phyloP scores from a whole-genome alignment of 2,888 invertebrate species.

The Stenchaetothrips biformis region DNA sequence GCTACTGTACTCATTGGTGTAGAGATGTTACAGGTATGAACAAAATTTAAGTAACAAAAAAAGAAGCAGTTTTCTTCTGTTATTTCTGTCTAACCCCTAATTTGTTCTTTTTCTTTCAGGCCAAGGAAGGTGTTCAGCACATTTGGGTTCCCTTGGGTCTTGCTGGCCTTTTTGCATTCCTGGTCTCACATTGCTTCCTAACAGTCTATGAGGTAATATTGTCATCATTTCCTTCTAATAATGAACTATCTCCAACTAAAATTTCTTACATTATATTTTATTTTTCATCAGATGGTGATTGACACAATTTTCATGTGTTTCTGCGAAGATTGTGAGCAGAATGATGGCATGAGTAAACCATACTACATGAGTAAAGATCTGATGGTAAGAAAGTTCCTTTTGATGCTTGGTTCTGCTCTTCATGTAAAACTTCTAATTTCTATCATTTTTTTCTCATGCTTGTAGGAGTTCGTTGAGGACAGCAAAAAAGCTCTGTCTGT shows the following conservation, averaged over 20 bases:
- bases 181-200: constrained; percentile 66
- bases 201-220: constrained; percentile 64
- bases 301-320: constrained; percentile 65
- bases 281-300: constrained; percentile 57
- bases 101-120: constrained; percentile 41
- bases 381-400: constrained; percentile 47
- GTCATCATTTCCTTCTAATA: not conserved
- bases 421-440: not conserved
- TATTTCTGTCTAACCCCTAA: constrained; percentile 22
- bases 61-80: not conserved
- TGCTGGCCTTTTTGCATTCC: constrained; percentile 60
- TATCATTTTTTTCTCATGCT: constrained; percentile 32
- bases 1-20: constrained; percentile 59
- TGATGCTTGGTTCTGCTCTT: not conserved
- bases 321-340: constrained; percentile 61
- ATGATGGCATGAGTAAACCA: constrained; percentile 57
- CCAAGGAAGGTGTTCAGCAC: constrained; percentile 54
- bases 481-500: constrained; percentile 50
- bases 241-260: not conserved
- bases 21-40: constrained; percentile 53
- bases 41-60: not conserved
- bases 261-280: constrained; percentile 28
- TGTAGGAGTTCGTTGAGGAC: constrained; percentile 56
- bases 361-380: constrained; percentile 62
- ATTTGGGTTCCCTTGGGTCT: constrained; percentile 59